A percentile compares a stretch with the other conserved stretches of the same genome.
phyloP scores from a whole-genome alignment of 2,797 vertebrate species.

The Fratercula arctica region DNA sequence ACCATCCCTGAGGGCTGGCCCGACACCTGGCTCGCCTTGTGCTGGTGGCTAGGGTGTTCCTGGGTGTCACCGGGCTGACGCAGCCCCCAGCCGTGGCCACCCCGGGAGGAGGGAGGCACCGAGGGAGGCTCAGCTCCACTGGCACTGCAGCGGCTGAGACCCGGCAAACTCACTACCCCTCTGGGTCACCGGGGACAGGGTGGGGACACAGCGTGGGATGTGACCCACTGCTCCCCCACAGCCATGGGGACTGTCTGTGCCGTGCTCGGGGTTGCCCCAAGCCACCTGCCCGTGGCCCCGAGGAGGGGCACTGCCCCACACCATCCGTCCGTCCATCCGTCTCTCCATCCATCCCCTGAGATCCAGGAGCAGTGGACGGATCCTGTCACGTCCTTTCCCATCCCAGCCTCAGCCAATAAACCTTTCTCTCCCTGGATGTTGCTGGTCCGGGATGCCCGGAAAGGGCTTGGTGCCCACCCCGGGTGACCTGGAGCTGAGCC shows the following conservation, averaged over 20 bases:
- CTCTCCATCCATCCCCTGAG: not conserved
- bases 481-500: not conserved
- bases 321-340: rapidly evolving
- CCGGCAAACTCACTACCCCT: not conserved
- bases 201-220: not conserved
- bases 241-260: not conserved
- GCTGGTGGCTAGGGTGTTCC: not conserved
- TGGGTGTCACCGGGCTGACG: rapidly evolving
- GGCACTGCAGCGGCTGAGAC: not conserved
- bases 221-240: not conserved
- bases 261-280: not conserved
- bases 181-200: not conserved
- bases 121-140: not conserved
- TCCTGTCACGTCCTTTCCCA: not conserved
- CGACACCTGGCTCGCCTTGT: not conserved
- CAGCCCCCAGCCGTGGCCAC: not conserved
- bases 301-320: too few species aligned
- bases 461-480: rapidly evolving
- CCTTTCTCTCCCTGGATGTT: rapidly evolving
- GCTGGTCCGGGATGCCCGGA: not conserved
- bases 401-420: not conserved
- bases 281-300: rapidly evolving
- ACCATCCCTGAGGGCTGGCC: not conserved
- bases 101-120: not conserved
- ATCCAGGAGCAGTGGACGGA: not conserved